phyloP scores from a whole-genome alignment of 2,113 vertebrate species.

The Riparia riparia region DNA sequence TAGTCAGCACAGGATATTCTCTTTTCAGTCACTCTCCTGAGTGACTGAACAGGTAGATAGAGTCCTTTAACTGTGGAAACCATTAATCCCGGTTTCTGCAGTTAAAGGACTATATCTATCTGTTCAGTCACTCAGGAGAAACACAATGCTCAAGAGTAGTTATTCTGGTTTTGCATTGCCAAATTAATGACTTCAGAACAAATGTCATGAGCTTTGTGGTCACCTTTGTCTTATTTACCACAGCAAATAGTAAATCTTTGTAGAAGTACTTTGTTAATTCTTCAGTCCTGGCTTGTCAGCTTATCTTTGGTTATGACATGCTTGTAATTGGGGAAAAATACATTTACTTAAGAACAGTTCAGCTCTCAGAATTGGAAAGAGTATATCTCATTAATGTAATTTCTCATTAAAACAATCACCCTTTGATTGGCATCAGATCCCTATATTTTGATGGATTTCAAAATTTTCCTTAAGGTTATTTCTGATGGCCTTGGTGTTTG shows the following conservation, averaged over 20 bases:
- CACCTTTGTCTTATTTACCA: background rate
- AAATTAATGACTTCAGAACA: background rate
- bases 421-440: background rate
- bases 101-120: background rate
- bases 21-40: too few species aligned
- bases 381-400: background rate
- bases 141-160: background rate
- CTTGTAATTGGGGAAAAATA: background rate
- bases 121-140: background rate
- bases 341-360: background rate
- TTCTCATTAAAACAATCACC: background rate
- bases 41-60: too few species aligned
- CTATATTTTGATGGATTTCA: background rate
- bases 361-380: background rate
- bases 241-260: background rate
- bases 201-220: background rate
- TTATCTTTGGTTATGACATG: background rate
- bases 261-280: background rate
- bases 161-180: background rate
- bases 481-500: background rate
- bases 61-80: too few species aligned
- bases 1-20: background rate
- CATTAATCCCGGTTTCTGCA: background rate
- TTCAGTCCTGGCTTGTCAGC: background rate
- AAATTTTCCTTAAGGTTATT: background rate